These are phyloP conservation scores for Enteromius viviparus DNA, from an alignment of 2,797 vertebrate species.

Conservation along the genomic window DNA sequence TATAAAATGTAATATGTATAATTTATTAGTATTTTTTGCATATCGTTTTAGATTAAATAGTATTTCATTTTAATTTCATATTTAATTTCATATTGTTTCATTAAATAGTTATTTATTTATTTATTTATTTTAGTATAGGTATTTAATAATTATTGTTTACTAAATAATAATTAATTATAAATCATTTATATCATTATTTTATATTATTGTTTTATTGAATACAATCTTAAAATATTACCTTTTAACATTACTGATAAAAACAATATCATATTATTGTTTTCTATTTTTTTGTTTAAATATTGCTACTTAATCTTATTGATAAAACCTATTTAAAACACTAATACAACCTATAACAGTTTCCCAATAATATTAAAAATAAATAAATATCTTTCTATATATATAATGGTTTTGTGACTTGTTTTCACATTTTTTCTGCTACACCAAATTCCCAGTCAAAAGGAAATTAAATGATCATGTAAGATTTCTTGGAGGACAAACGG, in stretches of 20 bases:
- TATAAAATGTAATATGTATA: neutral
- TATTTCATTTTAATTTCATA: too few relatives aligned
- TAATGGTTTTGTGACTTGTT: neutral
- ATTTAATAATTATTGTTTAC: too few relatives aligned
- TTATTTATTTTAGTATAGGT: too few relatives aligned
- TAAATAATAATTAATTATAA: too few relatives aligned
- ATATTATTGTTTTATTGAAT: too few relatives aligned
- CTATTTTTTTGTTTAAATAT: neutral
- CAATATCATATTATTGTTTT: neutral
- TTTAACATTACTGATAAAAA: neutral
- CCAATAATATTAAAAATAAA: neutral
- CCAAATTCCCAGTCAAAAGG: neutral
- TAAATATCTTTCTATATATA: too few relatives aligned
- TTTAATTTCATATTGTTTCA: too few relatives aligned
- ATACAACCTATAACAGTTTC: neutral
- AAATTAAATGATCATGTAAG: neutral
- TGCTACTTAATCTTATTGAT: neutral
- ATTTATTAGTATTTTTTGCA: too few relatives aligned
- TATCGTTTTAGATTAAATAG: too few relatives aligned
- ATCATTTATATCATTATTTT: too few relatives aligned
- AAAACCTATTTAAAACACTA: too few relatives aligned
- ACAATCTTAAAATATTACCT: neutral
- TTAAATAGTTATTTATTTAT: too few relatives aligned
- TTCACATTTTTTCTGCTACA: neutral
- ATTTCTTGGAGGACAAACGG: slow-evolving; percentile 10